Evolutionary conservation across 2,113 vertebrate species (phyloP), one percentile per base, ranked within the genome.

Genomic region (Delphinapterus leucas): DNA sequence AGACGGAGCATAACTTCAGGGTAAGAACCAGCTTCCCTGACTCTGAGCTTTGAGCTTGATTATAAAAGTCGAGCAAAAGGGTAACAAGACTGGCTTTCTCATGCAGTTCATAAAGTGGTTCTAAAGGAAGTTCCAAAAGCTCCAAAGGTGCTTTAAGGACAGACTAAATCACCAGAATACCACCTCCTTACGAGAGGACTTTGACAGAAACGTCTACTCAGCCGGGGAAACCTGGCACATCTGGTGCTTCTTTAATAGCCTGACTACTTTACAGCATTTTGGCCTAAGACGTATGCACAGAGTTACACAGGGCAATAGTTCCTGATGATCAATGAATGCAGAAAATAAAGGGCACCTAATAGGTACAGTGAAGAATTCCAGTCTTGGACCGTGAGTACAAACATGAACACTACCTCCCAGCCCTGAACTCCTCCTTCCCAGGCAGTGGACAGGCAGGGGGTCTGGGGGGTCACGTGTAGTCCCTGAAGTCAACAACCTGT

Each of bases 1-100:
- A 95, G 67, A 98, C 5, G 98, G 41, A 97, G 87, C 0, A 7
- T 53, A 73, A 18, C 15, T n/a, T 82, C 53, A 95, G 61, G 71
- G 58, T 41, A 79, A 86, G 9, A 61, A 68, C 15, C 71, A 58
- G 67, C 20, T 63, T 70, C 74, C 36, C 49, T 12, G 26, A 83
- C 26, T 67, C 77, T 38, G 28, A 80, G 77, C 25, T 91, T 17
- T 49, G 20, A 67, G n/a, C 68, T 15, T 26, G 33, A 65, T 11
- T 38, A 4, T 60, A 65, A 92, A 82, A 73, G 33, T 6, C 25
- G 18, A 87, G 38, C 36, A 79, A 63, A 91, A 58, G 84, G 67
- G 65, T 10, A 53, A 71, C n/a, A 26, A 95, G n/a, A 36, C 55
- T 80, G 7, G 68, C 58, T 73, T 80, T 71, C 61, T 83, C 41